Conservation (phyloP, 2,888 invertebrate genomes). For the Caenorhabditis zanzibari region DNA sequence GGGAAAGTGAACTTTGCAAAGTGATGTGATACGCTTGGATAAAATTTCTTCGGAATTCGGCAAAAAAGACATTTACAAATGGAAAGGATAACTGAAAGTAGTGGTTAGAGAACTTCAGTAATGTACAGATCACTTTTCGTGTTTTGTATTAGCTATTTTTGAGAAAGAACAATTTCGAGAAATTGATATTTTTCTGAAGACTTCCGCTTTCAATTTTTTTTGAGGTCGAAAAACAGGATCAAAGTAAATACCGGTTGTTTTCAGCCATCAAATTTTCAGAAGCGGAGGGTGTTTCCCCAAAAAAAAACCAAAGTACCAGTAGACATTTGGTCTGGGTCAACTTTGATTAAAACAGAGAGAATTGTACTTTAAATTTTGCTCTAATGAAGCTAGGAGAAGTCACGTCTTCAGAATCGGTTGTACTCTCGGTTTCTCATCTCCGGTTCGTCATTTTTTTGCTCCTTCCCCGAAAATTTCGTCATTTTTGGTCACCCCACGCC, state of each 20-base stretch:
- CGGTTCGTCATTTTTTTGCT: slow-evolving; percentile 16
- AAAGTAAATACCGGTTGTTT: too few species aligned
- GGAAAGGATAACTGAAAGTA: slow-evolving; percentile 5
- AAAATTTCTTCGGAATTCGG: neutral
- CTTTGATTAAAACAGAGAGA: slow-evolving; percentile 4
- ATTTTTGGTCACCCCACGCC: slow-evolving; percentile 37
- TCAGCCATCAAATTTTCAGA: too few species aligned
- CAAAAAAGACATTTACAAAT: slow-evolving; percentile 9
- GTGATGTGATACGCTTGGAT: slow-evolving; percentile 13
- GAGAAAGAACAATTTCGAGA: neutral
- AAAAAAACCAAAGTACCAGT: neutral
- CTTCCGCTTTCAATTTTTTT: neutral
- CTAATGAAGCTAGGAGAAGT: slow-evolving; percentile 18
- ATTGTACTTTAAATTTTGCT: slow-evolving; percentile 7
- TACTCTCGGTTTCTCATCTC: slow-evolving; percentile 38
- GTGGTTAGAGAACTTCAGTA: neutral
- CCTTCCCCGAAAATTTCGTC: slow-evolving; percentile 37
- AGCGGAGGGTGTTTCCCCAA: too few species aligned
- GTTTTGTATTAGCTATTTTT: slow-evolving; percentile 1
- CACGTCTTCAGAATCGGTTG: slow-evolving; percentile 29
- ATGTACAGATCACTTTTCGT: slow-evolving; percentile 14
- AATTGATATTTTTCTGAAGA: neutral
- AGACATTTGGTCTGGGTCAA: neutral
- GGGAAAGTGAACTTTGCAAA: slow-evolving; percentile 1
- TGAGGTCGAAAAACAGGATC: neutral